These are phyloP conservation scores for Stomorhina lunata DNA, from an alignment of 2,888 invertebrate species.

Conservation along the genomic window DNA sequence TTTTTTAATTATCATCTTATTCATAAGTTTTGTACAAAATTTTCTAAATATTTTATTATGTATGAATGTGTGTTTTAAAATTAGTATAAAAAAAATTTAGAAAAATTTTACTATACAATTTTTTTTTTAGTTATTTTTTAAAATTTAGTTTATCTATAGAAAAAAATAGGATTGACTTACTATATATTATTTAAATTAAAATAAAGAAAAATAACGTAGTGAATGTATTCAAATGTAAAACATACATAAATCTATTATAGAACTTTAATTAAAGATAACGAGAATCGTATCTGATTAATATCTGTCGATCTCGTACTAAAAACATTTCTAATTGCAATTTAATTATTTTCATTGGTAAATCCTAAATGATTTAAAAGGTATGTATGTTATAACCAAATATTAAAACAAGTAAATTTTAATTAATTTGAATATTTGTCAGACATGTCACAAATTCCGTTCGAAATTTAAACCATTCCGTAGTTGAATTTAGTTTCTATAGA, in stretches of 20 bases:
- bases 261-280: slow-evolving; percentile 41
- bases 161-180: slow-evolving; percentile 43
- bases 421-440: too few species aligned
- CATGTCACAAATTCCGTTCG: too few species aligned
- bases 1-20: slow-evolving; percentile 15
- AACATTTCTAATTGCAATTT: too few species aligned
- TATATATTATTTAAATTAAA: slow-evolving; percentile 53
- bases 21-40: slow-evolving; percentile 59
- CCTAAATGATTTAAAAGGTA: too few species aligned
- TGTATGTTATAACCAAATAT: too few species aligned
- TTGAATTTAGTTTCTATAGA: too few species aligned
- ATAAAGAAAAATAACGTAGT: slow-evolving; percentile 38
- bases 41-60: slow-evolving; percentile 25
- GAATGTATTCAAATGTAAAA: slow-evolving; percentile 52
- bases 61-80: slow-evolving; percentile 51
- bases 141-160: slow-evolving; percentile 46
- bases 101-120: slow-evolving; percentile 38
- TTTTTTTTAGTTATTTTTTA: slow-evolving; percentile 2
- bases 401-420: too few species aligned
- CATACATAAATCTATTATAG: slow-evolving; percentile 47
- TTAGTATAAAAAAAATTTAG: slow-evolving; percentile 42
- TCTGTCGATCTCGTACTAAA: not conserved
- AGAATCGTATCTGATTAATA: not conserved
- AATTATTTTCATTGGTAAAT: too few species aligned
- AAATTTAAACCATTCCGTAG: too few species aligned